Conservation (phyloP, 2,113 vertebrate species). For the Dinomys branickii region DNA sequence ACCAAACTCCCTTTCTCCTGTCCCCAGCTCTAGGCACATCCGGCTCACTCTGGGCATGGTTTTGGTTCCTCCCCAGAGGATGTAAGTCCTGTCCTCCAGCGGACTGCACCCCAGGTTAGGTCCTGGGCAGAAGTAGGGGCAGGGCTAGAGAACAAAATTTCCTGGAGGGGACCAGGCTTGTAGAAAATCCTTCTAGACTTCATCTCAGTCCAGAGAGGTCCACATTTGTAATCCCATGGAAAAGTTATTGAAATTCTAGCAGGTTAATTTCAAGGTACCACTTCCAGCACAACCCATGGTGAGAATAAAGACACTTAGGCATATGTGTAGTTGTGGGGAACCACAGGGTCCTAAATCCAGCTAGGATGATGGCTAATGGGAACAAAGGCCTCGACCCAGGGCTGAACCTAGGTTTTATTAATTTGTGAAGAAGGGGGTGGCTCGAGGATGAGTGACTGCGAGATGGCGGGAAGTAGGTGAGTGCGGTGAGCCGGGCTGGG, state of each 20-base stretch:
- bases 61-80: background rate
- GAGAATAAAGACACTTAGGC: background rate
- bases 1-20: background rate
- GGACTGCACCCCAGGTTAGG: background rate
- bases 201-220: background rate
- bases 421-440: background rate
- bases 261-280: background rate
- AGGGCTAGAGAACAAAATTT: background rate
- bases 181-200: background rate
- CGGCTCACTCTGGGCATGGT: background rate
- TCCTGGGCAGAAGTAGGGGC: background rate
- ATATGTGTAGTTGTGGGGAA: too few relatives aligned
- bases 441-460: background rate
- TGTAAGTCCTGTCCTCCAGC: background rate
- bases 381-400: background rate
- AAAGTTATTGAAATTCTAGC: background rate
- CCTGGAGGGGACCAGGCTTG: background rate
- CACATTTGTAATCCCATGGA: background rate
- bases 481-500: background rate
- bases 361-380: background rate
- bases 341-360: background rate
- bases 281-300: background rate
- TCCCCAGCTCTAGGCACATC: background rate
- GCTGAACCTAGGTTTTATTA: background rate
- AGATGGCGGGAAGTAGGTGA: background rate